These are phyloP conservation scores for Liolophura sinensis DNA, from an alignment of 1,140 invertebrate genomes.

Conservation along the genomic window DNA sequence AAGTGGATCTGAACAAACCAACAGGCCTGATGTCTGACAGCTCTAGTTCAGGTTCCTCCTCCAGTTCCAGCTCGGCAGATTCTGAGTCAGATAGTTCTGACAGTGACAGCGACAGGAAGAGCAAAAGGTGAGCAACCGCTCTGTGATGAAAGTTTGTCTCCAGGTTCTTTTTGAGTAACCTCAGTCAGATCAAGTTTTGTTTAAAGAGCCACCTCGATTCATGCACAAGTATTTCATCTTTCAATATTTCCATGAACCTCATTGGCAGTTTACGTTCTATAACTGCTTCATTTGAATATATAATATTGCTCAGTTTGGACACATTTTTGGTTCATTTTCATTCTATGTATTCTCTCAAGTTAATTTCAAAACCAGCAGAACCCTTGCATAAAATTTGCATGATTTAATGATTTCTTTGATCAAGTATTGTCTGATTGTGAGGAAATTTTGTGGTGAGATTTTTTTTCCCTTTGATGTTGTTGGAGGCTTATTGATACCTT, in stretches of 20 bases:
- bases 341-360: no score
- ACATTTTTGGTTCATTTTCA: no score
- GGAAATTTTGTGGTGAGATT: no score
- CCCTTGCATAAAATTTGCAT: no score
- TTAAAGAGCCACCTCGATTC: neutral
- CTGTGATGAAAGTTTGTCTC: conserved; percentile 27
- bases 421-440: no score
- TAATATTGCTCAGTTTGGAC: no score
- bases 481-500: no score
- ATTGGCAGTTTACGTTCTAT: neutral
- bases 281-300: neutral
- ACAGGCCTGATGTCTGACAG: conserved; percentile 94
- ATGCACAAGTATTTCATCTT: neutral
- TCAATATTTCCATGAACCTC: neutral
- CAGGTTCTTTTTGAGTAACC: neutral
- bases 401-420: no score
- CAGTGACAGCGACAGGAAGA: conserved; percentile 30
- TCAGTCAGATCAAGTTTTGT: neutral
- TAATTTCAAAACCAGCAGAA: no score
- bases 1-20: conserved; percentile 81
- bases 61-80: conserved; percentile 67
- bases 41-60: conserved; percentile 87
- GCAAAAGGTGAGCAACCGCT: conserved; percentile 13
- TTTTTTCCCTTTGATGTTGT: no score
- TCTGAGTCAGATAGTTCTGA: conserved; percentile 38